Base-by-base conservation (phyloP, 2,888 invertebrate genomes). In the Athalia cordata region DNA sequence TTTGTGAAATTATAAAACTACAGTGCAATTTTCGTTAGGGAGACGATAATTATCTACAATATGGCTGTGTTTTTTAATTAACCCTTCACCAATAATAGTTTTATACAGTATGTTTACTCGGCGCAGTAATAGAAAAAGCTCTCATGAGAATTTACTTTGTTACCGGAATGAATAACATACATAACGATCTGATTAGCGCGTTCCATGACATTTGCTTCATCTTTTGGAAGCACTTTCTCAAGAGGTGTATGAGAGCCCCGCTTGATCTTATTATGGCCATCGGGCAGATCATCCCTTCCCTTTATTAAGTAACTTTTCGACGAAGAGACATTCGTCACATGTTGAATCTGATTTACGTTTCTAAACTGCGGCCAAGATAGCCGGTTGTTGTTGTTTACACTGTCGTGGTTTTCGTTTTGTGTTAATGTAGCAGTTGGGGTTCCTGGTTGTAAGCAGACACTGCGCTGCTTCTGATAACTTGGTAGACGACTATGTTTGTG, bases 161-260 rank as follows among this genome's bases (percentile, higher is more conserved):
- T 75, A 75, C 75, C 75, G 75, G 62, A 62, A 75, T 64, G 52
- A 70, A 74, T 85, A 91, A 93, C 96, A 93, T 96, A 96, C 96
- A 95, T 95, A 91, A 96, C 95, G 91, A 96, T 96, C 91, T 95
- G 95, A 93, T 95, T 95, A 90, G 96, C 96, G 90, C 95, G 94
- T 92, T 95, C 95, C 93, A 96, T 94, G 87, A 95, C 96, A 90
- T 95, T 94, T 86, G 95, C 94, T 91, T 95, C 95, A 90, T 95
- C 94, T 88, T 94, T 93, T 89, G 92, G 92, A 90, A 93, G 90
- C 80, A 92, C 93, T 90, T 93, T 91, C 91, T 93, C 93, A 85
- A 93, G 91, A 83, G 89, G 88, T 83, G 87, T 87, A 81, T 88
- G 89, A 84, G 85, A 87, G 83, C 88, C 88, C 83, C 88, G 87